Evolutionary conservation across 2,888 invertebrate genomes (phyloP).

Genomic region (Tridacna crocea): DNA sequence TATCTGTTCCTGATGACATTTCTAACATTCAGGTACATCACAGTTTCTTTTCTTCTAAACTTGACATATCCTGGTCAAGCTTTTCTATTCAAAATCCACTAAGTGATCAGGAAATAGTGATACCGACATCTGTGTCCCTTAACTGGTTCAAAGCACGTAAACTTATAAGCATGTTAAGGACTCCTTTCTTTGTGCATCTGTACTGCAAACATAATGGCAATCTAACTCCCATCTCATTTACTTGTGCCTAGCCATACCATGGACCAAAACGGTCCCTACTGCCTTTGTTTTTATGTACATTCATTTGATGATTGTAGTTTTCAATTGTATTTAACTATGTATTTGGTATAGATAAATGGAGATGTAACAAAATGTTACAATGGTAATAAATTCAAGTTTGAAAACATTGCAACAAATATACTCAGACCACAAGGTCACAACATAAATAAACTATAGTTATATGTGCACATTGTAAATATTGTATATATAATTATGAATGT

Average conservation of each 20-base stretch:
- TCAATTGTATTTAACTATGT: too few species aligned
- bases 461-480: constrained; percentile 11
- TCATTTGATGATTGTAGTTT: too few species aligned
- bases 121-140: neutral
- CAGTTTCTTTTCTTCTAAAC: neutral
- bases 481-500: too few species aligned
- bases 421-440: too few species aligned
- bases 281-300: too few species aligned
- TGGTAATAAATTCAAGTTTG: too few species aligned
- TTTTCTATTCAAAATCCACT: neutral
- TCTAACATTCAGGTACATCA: neutral
- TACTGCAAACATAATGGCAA: constrained; percentile 10
- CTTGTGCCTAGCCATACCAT: neutral
- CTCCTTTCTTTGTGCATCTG: constrained; percentile 4
- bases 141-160: neutral
- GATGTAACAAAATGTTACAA: too few species aligned
- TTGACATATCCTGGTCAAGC: constrained; percentile 11
- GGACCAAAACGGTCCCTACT: neutral
- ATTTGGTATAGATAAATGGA: too few species aligned
- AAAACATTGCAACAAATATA: too few species aligned
- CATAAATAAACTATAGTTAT: too few species aligned
- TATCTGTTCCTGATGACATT: constrained; percentile 4
- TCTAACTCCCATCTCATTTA: neutral
- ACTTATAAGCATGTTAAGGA: neutral
- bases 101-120: neutral